Conservation (phyloP, 2,113 vertebrate genomes). For the Platycercus adscitus region DNA sequence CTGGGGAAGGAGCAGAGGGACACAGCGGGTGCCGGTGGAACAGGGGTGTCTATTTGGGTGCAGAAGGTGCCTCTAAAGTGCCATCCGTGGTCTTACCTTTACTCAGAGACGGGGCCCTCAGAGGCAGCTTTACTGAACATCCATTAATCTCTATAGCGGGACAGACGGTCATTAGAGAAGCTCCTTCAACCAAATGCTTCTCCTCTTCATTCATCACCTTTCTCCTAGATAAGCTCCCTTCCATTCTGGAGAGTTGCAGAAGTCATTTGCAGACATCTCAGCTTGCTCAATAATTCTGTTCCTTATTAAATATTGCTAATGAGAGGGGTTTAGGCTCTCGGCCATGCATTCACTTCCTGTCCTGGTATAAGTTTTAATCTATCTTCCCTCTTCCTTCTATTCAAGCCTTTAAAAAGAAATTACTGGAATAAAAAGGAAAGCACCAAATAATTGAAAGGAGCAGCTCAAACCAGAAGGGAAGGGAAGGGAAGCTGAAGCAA, state of each 20-base stretch:
- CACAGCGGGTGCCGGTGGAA: fast-evolving
- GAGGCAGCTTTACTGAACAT: neutral
- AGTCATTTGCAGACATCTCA: slow-evolving; percentile 7
- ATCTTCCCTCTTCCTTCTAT: neutral
- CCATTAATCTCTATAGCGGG: neutral
- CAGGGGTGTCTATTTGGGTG: neutral
- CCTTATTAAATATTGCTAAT: slow-evolving; percentile 42
- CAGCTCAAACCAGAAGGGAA: neutral
- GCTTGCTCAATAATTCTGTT: neutral
- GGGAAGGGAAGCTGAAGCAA: neutral
- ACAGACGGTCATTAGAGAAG: neutral
- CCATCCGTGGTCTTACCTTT: neutral
- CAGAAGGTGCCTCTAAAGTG: neutral
- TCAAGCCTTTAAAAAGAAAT: neutral
- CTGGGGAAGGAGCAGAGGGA: neutral
- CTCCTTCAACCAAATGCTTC: neutral
- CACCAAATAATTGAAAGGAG: slow-evolving; percentile 14
- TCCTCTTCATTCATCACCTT: neutral
- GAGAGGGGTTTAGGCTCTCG: neutral
- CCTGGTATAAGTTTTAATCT: neutral
- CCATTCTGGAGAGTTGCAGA: neutral
- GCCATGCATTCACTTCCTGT: neutral
- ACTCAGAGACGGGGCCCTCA: neutral
- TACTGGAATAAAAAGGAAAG: slow-evolving; percentile 27
- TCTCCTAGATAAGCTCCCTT: neutral